Evolutionary conservation across 1,140 invertebrate species (phyloP), one percentile per base, ranked within the genome.

Genomic region (Schlechtendalia chinensis): DNA sequence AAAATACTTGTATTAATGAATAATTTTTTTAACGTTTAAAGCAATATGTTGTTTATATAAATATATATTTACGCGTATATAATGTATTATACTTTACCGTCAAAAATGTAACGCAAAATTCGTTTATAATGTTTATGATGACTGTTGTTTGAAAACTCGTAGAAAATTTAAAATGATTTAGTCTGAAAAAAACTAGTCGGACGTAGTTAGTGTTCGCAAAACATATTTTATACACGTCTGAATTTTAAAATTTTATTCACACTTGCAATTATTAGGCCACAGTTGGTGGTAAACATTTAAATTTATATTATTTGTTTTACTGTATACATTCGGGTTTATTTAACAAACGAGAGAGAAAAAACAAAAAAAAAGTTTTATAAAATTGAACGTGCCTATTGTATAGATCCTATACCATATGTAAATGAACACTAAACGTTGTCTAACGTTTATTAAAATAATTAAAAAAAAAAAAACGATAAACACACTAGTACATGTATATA

Each of bases 211-310:
- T 77, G 56, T 77, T 59, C 54, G 54, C 45, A 45, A 59, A 77
- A 77, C 54, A 77, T 59, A 50, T 77, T 77, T 77, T 39, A 59
- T 59, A 59, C 54, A 39, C 54, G 58, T 59, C 72, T 77, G 72
- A 77, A 77, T 59, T 77, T 59, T 77, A 39, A 77, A 77, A 77
- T 59, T 77, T 77, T 77, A 59, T 59, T 77, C 72, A 45, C 29
- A 1, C 29, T 39, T 39, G 39, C 54, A 58, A 59, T 59, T 56
- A 58, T 77, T 45, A 45, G 32, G 53, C 29, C n/a, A 59, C 72
- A 77, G 54, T 59, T 77, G 72, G 72, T 54, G 22, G 32, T 39
- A 77, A 77, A 77, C 56, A 77, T 59, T 77, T 77, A 59, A 39
- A 77, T 77, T 77, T 59, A 45, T 77, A 58, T 22, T 75, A 39